A percentile compares a stretch with the other conserved stretches of the same genome.
Conservation (phyloP, 1,140 invertebrate genomes). For the Leptinotarsa lineolata region DNA sequence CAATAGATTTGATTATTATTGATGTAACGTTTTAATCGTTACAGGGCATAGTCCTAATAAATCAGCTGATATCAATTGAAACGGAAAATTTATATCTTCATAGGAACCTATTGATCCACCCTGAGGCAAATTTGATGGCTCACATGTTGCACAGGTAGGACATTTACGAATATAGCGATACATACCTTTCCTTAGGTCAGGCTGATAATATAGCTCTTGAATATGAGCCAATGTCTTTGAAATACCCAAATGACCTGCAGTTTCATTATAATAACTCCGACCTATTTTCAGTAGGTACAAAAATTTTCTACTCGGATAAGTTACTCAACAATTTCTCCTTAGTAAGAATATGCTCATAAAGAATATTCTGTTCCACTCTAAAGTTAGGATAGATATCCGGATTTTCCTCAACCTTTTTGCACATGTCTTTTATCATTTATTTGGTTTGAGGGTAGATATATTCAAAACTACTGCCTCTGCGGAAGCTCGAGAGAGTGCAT, state of each 20-base stretch:
- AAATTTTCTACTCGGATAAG: conserved; percentile 25
- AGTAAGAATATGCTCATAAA: conserved; percentile 20
- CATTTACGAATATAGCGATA: conserved; percentile 6
- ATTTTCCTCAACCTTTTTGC: conserved; percentile 9
- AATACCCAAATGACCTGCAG: conserved; percentile 25
- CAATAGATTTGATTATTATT: too few relatives aligned
- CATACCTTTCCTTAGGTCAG: not conserved
- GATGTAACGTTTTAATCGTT: too few relatives aligned
- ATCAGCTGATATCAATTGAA: conserved; percentile 31
- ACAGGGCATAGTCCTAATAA: conserved; percentile 36
- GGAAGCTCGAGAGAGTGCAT: conserved; percentile 13
- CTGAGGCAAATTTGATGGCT: not conserved
- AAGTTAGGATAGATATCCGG: conserved; percentile 23
- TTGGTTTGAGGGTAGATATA: conserved; percentile 1
- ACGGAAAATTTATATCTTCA: conserved; percentile 36
- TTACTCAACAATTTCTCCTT: not conserved
- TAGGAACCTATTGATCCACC: conserved; percentile 27
- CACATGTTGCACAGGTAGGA: not conserved
- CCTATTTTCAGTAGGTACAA: conserved; percentile 26
- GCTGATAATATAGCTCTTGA: conserved; percentile 23
- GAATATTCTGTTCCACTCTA: conserved; percentile 16
- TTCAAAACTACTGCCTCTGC: not conserved
- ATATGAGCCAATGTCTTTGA: conserved; percentile 21
- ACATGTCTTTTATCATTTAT: conserved; percentile 18
- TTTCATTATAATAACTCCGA: conserved; percentile 6